phyloP scores from a whole-genome alignment of 2,797 vertebrate species.

The Thunnus albacares region DNA sequence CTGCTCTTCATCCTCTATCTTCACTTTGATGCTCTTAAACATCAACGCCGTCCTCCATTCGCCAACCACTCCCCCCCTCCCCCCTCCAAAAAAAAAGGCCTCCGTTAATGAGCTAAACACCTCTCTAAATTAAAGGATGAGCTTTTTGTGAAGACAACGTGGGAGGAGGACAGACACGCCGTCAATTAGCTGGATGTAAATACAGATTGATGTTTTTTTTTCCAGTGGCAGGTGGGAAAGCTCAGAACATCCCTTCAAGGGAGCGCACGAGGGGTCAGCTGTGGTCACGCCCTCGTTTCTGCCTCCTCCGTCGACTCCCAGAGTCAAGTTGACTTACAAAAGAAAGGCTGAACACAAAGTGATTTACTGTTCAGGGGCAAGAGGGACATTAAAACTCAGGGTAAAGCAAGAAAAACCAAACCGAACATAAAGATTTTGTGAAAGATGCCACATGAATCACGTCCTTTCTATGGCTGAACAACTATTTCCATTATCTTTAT shows the following conservation, averaged over 20 bases:
- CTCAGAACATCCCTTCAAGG: neutral
- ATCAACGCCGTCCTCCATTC: neutral
- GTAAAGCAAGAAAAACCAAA: too few species aligned
- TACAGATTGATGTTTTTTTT: neutral
- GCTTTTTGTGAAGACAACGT: neutral
- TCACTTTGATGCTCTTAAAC: too few species aligned
- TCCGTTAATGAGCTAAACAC: constrained; percentile 3
- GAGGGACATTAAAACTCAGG: too few species aligned
- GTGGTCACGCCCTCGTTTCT: neutral
- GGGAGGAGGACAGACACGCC: neutral
- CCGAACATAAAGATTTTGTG: too few species aligned
- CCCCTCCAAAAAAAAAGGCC: neutral
- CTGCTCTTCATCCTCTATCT: too few species aligned
- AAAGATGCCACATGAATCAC: too few species aligned
- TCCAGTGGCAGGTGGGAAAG: constrained; percentile 22
- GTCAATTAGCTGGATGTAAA: constrained; percentile 7
- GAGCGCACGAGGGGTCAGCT: neutral
- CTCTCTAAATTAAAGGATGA: constrained; percentile 20
- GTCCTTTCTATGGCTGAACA: too few species aligned
- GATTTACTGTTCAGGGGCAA: too few species aligned
- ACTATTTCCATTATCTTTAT: too few species aligned
- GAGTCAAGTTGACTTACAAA: too few species aligned
- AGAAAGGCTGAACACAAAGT: too few species aligned
- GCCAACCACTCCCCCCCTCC: neutral
- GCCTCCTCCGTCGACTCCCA: too few species aligned